A percentile compares a stretch with the other conserved stretches of the same genome.
These are phyloP conservation scores for Dryas iulia DNA, from an alignment of 1,140 invertebrate genomes.

Conservation along the genomic window DNA sequence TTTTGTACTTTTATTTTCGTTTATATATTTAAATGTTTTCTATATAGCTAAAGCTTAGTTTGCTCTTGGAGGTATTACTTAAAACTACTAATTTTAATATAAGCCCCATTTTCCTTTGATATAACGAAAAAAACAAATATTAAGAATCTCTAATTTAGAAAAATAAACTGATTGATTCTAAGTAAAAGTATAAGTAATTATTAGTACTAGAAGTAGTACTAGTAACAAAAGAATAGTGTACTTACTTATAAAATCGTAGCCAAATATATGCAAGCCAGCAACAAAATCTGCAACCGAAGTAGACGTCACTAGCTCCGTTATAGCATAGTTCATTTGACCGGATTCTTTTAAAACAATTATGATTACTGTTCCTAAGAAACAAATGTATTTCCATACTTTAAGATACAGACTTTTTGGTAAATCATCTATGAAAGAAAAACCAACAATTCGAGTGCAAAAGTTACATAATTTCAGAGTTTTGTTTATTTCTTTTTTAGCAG, in stretches of 20 bases:
- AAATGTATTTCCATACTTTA: constrained; percentile 33
- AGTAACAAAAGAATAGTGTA: not conserved
- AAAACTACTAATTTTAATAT: no score
- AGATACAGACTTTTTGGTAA: constrained; percentile 30
- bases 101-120: no score
- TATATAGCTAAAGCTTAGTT: not conserved
- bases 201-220: no score
- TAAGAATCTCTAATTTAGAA: no score
- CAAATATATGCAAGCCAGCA: constrained; percentile 55
- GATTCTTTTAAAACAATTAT: constrained; percentile 45
- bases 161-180: no score
- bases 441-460: constrained; percentile 51
- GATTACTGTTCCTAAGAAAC: constrained; percentile 42
- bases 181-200: no score
- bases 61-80: not conserved
- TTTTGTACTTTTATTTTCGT: not conserved
- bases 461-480: constrained; percentile 52
- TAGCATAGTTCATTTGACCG: constrained; percentile 49
- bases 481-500: constrained; percentile 50
- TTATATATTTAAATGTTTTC: no score
- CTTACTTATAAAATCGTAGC: constrained; percentile 64
- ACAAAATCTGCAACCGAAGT: constrained; percentile 55
- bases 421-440: constrained; percentile 52
- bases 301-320: constrained; percentile 42
- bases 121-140: no score